Conservation (phyloP, 37 sponge, comb jelly and placozoan genomes). For the Halisarca cf. caerulea region DNA sequence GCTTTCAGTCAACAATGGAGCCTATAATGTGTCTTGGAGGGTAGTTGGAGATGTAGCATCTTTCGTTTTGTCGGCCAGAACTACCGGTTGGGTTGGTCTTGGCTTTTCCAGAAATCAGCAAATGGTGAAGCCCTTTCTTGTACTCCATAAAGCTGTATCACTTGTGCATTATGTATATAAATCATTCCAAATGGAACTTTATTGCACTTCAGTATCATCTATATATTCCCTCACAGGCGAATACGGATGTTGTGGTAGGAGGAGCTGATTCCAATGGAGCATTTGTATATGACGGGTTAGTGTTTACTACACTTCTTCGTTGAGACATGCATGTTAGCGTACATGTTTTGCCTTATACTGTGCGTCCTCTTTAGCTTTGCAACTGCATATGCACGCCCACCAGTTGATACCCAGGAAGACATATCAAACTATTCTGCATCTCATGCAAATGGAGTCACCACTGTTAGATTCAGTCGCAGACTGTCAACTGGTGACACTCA, state of each 20-base stretch:
- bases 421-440: not conserved
- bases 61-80: not conserved
- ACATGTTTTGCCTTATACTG: too few species aligned
- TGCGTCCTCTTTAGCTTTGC: not conserved
- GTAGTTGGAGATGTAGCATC: not conserved
- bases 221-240: not conserved
- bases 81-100: slow-evolving; percentile 18
- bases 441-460: slow-evolving; percentile 3
- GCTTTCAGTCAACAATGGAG: not conserved
- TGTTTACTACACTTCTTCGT: not conserved
- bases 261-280: not conserved
- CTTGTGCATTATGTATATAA: too few species aligned
- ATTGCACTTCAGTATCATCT: too few species aligned
- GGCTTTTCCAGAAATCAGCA: not conserved
- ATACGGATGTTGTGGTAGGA: slow-evolving; percentile 1
- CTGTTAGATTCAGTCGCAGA: not conserved
- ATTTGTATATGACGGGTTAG: not conserved
- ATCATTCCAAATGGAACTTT: too few species aligned
- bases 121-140: slow-evolving; percentile 10
- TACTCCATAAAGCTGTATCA: too few species aligned
- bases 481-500: not conserved
- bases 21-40: not conserved
- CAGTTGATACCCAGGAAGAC: not conserved
- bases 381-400: not conserved
- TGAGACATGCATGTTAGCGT: too few species aligned